A percentile compares a stretch with the other conserved stretches of the same genome.
Conservation (phyloP, 2,113 vertebrate genomes). For the Crotophaga sulcirostris region DNA sequence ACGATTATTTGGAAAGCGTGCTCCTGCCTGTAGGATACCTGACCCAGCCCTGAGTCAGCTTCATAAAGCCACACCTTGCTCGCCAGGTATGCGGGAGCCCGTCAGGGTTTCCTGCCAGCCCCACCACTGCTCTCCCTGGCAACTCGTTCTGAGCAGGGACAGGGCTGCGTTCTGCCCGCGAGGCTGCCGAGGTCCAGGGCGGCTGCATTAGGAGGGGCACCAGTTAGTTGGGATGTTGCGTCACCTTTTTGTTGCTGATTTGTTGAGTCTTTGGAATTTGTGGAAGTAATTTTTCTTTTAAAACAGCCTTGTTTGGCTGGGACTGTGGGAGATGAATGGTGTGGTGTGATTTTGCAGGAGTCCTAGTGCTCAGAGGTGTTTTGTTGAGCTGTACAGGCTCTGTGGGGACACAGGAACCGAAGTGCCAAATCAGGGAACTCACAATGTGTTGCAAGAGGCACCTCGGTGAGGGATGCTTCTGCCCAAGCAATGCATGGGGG, state of each 20-base stretch:
- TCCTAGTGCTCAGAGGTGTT: background rate
- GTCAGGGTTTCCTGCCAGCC: conserved; percentile 46
- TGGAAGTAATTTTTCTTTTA: background rate
- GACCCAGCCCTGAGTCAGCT: conserved; percentile 64
- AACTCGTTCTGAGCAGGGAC: too few species aligned
- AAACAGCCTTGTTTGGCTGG: background rate
- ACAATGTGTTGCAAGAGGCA: background rate
- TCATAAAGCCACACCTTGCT: conserved; percentile 45
- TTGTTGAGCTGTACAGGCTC: background rate
- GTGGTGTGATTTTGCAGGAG: background rate
- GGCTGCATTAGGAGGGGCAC: too few species aligned
- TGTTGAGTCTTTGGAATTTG: background rate
- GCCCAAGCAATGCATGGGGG: background rate
- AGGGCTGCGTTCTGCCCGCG: background rate
- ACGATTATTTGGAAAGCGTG: conserved; percentile 8
- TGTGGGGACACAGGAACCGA: background rate
- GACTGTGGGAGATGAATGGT: background rate
- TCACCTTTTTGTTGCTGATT: background rate
- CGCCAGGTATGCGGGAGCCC: conserved; percentile 49
- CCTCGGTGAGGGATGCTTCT: background rate
- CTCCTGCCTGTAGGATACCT: conserved; percentile 7
- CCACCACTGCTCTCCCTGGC: background rate
- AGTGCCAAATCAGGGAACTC: background rate
- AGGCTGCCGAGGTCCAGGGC: background rate
- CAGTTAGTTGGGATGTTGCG: background rate